These are phyloP conservation scores for Amphiduros pacificus DNA, from an alignment of 2,888 invertebrate genomes.

Conservation along the genomic window DNA sequence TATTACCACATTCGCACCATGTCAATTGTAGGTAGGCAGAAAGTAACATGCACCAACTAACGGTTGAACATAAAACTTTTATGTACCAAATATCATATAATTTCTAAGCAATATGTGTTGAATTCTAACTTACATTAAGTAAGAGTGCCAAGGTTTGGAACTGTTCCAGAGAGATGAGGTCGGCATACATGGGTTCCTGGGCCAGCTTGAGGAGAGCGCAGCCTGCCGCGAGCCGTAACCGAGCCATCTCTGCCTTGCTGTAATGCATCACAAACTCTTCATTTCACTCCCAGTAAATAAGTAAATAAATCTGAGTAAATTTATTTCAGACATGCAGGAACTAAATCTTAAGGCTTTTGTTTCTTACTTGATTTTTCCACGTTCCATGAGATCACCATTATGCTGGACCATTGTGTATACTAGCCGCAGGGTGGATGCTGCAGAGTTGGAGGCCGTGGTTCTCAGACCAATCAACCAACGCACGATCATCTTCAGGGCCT, in stretches of 20 bases:
- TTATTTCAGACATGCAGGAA: no score
- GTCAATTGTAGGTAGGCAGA: no score
- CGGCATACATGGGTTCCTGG: slow-evolving; percentile 93
- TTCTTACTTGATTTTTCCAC: slow-evolving; percentile 59
- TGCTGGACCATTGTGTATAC: slow-evolving; percentile 90
- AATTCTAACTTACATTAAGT: slow-evolving; percentile 82
- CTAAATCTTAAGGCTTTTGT: no score
- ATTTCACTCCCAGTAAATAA: no score
- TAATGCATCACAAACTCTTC: no score
- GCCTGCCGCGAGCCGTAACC: slow-evolving; percentile 88
- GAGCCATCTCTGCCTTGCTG: slow-evolving; percentile 78
- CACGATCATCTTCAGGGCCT: slow-evolving; percentile 94
- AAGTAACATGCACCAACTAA: no score
- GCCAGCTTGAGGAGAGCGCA: slow-evolving; percentile 95
- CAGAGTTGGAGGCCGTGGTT: slow-evolving; percentile 51
- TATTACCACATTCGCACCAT: no score
- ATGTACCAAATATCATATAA: no score
- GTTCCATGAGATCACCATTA: slow-evolving; percentile 79
- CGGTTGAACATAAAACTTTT: no score
- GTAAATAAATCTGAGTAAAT: no score
- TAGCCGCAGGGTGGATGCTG: slow-evolving; percentile 80
- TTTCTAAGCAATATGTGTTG: no score
- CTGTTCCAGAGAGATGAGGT: slow-evolving; percentile 91
- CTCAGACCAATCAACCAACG: slow-evolving; percentile 92
- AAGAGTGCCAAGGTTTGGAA: slow-evolving; percentile 90